These are phyloP conservation scores for Grallaria varia DNA, from an alignment of 2,113 vertebrate genomes.

Conservation along the genomic window DNA sequence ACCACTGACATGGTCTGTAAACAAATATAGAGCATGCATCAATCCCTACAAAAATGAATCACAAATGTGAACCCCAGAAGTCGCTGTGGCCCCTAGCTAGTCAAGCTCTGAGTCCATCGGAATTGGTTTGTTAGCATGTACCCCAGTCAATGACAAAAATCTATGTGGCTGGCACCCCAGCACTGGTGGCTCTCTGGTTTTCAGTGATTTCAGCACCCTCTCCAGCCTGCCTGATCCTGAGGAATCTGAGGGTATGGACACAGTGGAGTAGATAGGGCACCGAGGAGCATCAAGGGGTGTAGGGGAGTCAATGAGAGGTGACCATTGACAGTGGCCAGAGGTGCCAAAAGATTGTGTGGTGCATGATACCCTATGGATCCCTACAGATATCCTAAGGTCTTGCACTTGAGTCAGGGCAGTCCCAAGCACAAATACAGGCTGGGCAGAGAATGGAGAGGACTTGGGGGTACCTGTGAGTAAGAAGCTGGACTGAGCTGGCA, in stretches of 20 bases:
- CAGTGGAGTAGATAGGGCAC: neutral
- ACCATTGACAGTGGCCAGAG: neutral
- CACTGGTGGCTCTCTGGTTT: neutral
- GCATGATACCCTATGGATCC: neutral
- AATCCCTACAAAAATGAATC: neutral
- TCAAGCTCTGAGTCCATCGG: neutral
- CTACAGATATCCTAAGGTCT: neutral
- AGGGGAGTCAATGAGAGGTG: neutral
- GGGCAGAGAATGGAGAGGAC: neutral
- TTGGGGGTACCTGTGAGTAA: neutral
- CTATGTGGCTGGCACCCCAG: neutral
- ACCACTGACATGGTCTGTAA: neutral
- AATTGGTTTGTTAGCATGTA: neutral
- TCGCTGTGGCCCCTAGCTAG: neutral
- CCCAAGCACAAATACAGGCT: neutral
- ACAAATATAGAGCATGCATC: neutral
- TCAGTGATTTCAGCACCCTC: neutral
- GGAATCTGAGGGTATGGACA: neutral
- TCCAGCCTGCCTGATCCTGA: neutral
- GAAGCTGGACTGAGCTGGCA: neutral
- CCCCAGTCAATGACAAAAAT: neutral
- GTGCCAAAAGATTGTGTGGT: neutral
- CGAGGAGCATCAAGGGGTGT: neutral
- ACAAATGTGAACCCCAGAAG: neutral
- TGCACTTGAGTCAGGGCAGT: neutral